A percentile compares a stretch with the other conserved stretches of the same genome.
Evolutionary conservation across 2,113 vertebrate genomes (phyloP).

Genomic region (Microcebus griseorufus): DNA sequence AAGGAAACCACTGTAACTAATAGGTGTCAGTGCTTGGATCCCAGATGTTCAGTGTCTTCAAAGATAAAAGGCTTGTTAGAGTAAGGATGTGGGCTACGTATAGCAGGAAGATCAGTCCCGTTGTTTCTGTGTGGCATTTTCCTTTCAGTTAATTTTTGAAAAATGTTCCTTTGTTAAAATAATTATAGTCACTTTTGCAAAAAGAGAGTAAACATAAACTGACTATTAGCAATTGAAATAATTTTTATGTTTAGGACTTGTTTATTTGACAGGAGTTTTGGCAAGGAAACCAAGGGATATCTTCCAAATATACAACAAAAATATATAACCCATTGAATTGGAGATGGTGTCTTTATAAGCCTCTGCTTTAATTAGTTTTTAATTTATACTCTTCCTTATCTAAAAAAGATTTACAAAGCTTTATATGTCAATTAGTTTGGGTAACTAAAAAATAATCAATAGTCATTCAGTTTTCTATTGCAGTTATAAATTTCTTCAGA

Average conservation of each 20-base stretch:
- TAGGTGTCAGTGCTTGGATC: slow-evolving; percentile 50
- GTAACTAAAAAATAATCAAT: slow-evolving; percentile 77
- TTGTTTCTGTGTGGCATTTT: background rate
- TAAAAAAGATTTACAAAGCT: slow-evolving; percentile 67
- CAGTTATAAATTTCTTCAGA: slow-evolving; percentile 71
- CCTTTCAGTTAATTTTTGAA: background rate
- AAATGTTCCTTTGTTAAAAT: background rate
- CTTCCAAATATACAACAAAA: background rate
- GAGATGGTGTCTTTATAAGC: slow-evolving; percentile 28
- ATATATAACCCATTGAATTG: slow-evolving; percentile 1
- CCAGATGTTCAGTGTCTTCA: slow-evolving; percentile 38
- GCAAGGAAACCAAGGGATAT: background rate
- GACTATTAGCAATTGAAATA: background rate
- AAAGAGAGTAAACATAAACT: background rate
- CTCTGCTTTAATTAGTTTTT: slow-evolving; percentile 64
- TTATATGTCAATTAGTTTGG: slow-evolving; percentile 69
- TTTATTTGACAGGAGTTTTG: background rate
- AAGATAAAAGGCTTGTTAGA: slow-evolving; percentile 59
- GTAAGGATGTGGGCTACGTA: background rate
- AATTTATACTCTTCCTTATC: slow-evolving; percentile 62
- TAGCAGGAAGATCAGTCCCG: background rate
- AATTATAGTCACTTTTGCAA: background rate
- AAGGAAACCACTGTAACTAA: slow-evolving; percentile 57
- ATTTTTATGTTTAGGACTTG: background rate
- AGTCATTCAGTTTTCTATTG: slow-evolving; percentile 61